Evolutionary conservation across 2,888 invertebrate genomes (phyloP), one percentile per base, ranked within the genome.

Genomic region (Xylophagus ater): DNA sequence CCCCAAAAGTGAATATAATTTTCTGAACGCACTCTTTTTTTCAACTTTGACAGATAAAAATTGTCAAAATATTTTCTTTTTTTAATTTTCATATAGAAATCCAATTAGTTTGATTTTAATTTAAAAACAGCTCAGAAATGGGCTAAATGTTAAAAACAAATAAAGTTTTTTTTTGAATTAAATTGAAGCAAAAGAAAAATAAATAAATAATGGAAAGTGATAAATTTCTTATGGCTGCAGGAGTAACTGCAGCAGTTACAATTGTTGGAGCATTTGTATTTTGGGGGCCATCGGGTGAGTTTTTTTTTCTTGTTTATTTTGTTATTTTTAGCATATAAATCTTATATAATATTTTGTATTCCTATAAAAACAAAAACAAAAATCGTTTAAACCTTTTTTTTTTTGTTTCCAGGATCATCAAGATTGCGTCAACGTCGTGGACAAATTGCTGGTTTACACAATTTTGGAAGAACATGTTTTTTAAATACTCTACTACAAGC

Each of bases 391-490:
- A 33, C 15, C 30, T 30, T 13, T 19, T 25, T 40, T 46, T 47
- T 4, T 19, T 20, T 14, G 29, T 6, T 21, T 30, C 31, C 36
- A 53, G 53, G 53, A 47, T 55, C 60, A 13, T 60, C 75, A 4
- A 68, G 72, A 42, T 65, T 73, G 40, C 67, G 76, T 24, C 73
- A 75, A 54, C 67, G 76, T 20, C 68, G 76, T 52, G 87, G 86
- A 15, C 78, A 83, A 58, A 74, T 87, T 37, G 78, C 83, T 18
- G 94, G 93, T 7, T 71, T 94, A 24, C 82, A 84, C 49, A 94
- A 94, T 68, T 72, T 92, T 47, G 93, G 93, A 28, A 81, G 86
- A 50, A 90, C 92, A 1, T 94, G 94, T 63, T 94, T 93, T 60
- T 67, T 94, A 38, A 94, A 94, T 66, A 85, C 92, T 1, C 68